A percentile compares a stretch with the other conserved stretches of the same genome.
phyloP scores from a whole-genome alignment of 2,113 vertebrate genomes.

The Epinephelus cyanopodus region DNA sequence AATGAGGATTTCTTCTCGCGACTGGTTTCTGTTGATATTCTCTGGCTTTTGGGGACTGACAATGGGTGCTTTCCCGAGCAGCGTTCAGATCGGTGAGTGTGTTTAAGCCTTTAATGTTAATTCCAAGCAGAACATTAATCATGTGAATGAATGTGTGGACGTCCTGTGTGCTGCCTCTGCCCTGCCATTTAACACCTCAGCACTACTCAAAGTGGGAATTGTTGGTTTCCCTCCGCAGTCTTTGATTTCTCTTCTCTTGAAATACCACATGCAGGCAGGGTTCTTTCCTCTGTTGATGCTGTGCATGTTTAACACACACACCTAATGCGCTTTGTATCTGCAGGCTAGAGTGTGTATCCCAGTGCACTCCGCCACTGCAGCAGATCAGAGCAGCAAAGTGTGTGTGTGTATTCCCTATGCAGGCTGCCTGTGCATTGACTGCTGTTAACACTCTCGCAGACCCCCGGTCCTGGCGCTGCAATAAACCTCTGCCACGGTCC shows the following conservation, averaged over 20 bases:
- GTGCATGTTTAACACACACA: constrained; percentile 44
- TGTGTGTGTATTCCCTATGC: constrained; percentile 62
- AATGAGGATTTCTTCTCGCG: constrained; percentile 95
- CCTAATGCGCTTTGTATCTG: constrained; percentile 59
- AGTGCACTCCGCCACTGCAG: constrained; percentile 78
- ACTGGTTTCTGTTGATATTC: constrained; percentile 93
- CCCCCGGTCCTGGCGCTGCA: constrained; percentile 44
- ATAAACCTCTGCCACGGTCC: constrained; percentile 42
- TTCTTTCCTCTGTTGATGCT: constrained; percentile 21
- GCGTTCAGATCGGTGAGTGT: constrained; percentile 96
- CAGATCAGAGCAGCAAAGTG: constrained; percentile 71
- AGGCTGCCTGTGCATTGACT: constrained; percentile 63
- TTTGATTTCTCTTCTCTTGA: not conserved
- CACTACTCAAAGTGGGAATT: constrained; percentile 40
- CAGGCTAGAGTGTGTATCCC: constrained; percentile 65
- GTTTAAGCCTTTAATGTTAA: constrained; percentile 4
- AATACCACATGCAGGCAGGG: constrained; percentile 10
- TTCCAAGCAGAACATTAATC: constrained; percentile 25
- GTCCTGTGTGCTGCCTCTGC: constrained; percentile 54
- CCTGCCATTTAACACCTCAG: constrained; percentile 33
- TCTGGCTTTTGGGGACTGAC: constrained; percentile 93
- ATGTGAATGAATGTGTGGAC: constrained; percentile 44
- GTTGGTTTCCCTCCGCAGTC: not conserved
- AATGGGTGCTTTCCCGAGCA: constrained; percentile 98
- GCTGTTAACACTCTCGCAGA: constrained; percentile 65